Base-by-base conservation (phyloP, 2,888 invertebrate species). In the Amblyjoppa proteus region DNA sequence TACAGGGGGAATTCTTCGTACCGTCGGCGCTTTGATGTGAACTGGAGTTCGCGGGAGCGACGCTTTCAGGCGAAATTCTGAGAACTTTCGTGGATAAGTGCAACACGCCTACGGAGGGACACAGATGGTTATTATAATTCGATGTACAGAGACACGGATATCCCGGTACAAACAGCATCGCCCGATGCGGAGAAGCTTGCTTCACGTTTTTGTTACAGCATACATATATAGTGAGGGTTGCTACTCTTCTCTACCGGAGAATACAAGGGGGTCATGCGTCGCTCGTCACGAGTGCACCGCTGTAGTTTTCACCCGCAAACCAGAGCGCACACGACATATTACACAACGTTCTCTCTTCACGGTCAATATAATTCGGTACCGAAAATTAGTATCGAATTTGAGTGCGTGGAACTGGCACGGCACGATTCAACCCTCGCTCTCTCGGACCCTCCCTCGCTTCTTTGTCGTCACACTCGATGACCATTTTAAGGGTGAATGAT, bases 301-400 rank as follows among this genome's bases (percentile, higher is more conserved):
- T 64, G 71, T 71, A 75, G 90, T 91, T 90, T 89, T 89, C 90
- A 88, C 87, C 90, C 88, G 88, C 88, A 83, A 84, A 71, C 70
- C 75, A 56, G 74, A 87, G 86, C 86, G 84, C 28, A 64, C 56
- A 61, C 49, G 64, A 64, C 13, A 16, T 69, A 71, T 76, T 70
- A 76, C 41, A 82, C 73, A 69, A 79, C 79, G 76, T n/a, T 77
- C 49, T 45, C 68, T 91, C 91, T 92, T 92, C 91, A 93, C 90
- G 92, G 91, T 92, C 91, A 92, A 92, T 93, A 91, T 91, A 92
- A 90, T 89, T 91, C 90, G 89, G 90, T 90, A 92, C 88, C 90
- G 91, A 91, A 92, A 92, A 92, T 93, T 93, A 91, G 91, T 89
- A 87, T 90, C 89, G 91, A 91, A 92, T 91, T 90, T 89, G 49